Conservation (phyloP, 2,888 invertebrate genomes). For the Mesopsocus fuscifrons region DNA sequence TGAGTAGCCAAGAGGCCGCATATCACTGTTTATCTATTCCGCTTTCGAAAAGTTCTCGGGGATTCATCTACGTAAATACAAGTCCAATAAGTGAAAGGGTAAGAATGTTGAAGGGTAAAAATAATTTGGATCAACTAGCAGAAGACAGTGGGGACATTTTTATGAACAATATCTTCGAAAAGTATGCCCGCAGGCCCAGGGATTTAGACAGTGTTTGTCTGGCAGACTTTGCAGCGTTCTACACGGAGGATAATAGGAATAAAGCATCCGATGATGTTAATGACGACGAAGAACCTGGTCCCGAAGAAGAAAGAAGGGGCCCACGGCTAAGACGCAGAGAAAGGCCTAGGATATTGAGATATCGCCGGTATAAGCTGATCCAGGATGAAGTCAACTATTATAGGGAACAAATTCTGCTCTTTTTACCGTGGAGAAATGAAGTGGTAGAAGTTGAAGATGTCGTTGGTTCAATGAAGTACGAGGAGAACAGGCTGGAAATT, state of each 20-base stretch:
- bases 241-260: too few species aligned
- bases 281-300: background rate
- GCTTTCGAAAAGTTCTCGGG: too few species aligned
- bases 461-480: background rate
- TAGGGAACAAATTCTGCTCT: background rate
- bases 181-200: background rate
- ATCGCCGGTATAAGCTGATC: background rate
- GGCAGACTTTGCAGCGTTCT: background rate
- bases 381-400: background rate
- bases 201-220: background rate
- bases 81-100: too few species aligned
- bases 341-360: too few species aligned
- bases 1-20: too few species aligned
- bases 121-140: too few species aligned
- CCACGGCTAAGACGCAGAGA: background rate
- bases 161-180: background rate
- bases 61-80: too few species aligned
- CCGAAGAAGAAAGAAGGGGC: background rate
- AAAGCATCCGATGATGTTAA: background rate
- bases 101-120: too few species aligned
- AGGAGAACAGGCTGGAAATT: background rate
- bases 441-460: background rate
- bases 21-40: too few species aligned
- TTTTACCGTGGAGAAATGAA: background rate
- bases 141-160: background rate